Percentiles rank a stretch among this genome's conserved stretches.
Evolutionary conservation across 2,797 vertebrate genomes (phyloP).

Genomic region (Argya squamiceps): DNA sequence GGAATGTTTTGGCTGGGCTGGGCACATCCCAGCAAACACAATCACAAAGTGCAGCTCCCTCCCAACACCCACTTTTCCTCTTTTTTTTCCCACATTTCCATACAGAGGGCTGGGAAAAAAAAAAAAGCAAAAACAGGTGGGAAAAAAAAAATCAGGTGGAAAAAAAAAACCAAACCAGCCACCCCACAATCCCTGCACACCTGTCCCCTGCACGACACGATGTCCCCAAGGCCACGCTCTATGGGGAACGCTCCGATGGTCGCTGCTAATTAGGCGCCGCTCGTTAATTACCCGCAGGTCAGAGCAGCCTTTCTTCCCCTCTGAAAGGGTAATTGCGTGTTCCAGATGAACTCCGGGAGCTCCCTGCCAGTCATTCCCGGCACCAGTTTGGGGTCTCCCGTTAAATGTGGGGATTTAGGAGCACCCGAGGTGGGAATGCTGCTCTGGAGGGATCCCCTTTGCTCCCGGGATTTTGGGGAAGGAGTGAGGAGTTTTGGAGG

Average conservation of each 20-base stretch:
- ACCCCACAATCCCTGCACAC: neutral
- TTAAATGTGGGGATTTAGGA: neutral
- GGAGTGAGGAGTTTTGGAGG: accelerated
- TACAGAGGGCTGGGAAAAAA: neutral
- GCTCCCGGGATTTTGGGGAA: neutral
- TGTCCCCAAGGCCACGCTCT: neutral
- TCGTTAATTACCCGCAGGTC: constrained; percentile 5
- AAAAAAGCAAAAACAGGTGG: no score
- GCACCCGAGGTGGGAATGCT: neutral
- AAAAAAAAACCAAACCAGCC: neutral
- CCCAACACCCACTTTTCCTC: neutral
- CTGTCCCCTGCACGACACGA: accelerated
- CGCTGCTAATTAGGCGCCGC: neutral
- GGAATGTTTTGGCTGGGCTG: accelerated
- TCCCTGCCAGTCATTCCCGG: neutral
- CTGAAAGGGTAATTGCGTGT: neutral
- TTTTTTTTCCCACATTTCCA: neutral
- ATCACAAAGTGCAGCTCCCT: neutral
- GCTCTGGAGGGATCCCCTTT: neutral
- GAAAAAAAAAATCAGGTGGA: no score
- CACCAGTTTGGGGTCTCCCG: neutral
- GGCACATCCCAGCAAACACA: neutral
- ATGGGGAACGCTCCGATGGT: neutral
- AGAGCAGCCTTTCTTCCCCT: neutral
- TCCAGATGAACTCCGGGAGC: neutral